Base-by-base conservation (phyloP, 2,888 invertebrate genomes). In the Sinelater perroti region DNA sequence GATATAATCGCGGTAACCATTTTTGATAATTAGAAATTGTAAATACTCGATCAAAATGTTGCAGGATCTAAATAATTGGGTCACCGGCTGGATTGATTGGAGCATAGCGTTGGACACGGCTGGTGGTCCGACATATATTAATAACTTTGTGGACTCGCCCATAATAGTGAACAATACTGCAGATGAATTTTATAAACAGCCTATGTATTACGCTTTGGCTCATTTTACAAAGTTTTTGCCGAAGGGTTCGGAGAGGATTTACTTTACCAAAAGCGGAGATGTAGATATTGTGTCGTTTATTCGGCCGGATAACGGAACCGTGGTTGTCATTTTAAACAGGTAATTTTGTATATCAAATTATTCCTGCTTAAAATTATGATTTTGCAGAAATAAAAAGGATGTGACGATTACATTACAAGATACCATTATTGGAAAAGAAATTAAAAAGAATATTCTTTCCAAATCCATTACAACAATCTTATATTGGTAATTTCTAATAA, bases 21-120 rank as follows among this genome's bases (percentile, higher is more conserved):
- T n/a, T n/a, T n/a, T n/a, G n/a, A n/a, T n/a, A n/a, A n/a, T n/a
- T n/a, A n/a, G n/a, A n/a, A n/a, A n/a, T n/a, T n/a, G n/a, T n/a
- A n/a, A n/a, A n/a, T n/a, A n/a, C n/a, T n/a, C n/a, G n/a, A n/a
- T n/a, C n/a, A n/a, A n/a, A n/a, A n/a, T n/a, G n/a, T n/a, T 63
- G 40, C 75, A 90, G 84, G 88, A 91, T 75, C 71, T 93, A 13
- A 85, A 88, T 66, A 84, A 91, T 74, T 89, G 86, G 79, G 87
- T 88, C 0, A 82, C 83, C 13, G 94, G 91, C 1, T 96, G 95
- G 94, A 82, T 91, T 0, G 95, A 96, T 75, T 96, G 95, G 95
- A 97, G 96, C 75, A 78, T 95, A 47, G 89, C 87, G 11, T 75
- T 96, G 13, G 82, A 92, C 72, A 75, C 82, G 52, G 62, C 72